A percentile compares a stretch with the other conserved stretches of the same genome.
Evolutionary conservation across 1,140 invertebrate genomes (phyloP).

Genomic region (Phymastichus coffea): DNA sequence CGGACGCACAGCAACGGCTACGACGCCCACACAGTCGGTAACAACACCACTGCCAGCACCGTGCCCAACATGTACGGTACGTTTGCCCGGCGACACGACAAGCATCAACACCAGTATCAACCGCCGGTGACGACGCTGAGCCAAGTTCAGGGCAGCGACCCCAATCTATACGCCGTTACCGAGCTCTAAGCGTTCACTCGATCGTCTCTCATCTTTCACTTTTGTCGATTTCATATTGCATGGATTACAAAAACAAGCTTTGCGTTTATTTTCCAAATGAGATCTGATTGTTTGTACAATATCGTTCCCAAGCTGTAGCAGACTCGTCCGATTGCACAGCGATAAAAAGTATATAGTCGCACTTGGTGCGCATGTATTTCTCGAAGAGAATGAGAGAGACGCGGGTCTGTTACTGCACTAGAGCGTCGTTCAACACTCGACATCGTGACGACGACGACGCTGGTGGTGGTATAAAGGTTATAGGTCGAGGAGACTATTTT

Average conservation of each 20-base stretch:
- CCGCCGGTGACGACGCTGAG: constrained; percentile 47
- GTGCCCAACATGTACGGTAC: constrained; percentile 57
- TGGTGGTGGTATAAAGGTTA: constrained; percentile 3
- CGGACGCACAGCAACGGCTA: constrained; percentile 46
- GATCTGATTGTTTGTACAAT: too few species aligned
- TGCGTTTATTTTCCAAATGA: too few species aligned
- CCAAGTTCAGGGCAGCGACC: constrained; percentile 55
- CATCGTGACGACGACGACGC: too few species aligned
- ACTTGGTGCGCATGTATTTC: too few species aligned
- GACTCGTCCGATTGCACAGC: too few species aligned
- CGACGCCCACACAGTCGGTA: constrained; percentile 51
- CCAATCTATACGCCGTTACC: constrained; percentile 54
- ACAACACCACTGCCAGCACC: constrained; percentile 38
- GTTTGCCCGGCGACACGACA: constrained; percentile 49
- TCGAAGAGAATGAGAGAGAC: too few species aligned
- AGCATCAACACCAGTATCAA: constrained; percentile 27
- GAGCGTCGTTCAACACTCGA: constrained; percentile 5
- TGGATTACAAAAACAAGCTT: too few species aligned
- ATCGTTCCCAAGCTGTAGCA: too few species aligned
- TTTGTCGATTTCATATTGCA: too few species aligned
- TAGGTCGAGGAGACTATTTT: constrained; percentile 3
- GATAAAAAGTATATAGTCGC: too few species aligned
- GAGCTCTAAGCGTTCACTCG: constrained; percentile 51
- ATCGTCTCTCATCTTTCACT: too few species aligned
- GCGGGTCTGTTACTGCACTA: constrained; percentile 2